Evolutionary conservation across 2,113 vertebrate genomes (phyloP).

Genomic region (Vanacampus margaritifer): DNA sequence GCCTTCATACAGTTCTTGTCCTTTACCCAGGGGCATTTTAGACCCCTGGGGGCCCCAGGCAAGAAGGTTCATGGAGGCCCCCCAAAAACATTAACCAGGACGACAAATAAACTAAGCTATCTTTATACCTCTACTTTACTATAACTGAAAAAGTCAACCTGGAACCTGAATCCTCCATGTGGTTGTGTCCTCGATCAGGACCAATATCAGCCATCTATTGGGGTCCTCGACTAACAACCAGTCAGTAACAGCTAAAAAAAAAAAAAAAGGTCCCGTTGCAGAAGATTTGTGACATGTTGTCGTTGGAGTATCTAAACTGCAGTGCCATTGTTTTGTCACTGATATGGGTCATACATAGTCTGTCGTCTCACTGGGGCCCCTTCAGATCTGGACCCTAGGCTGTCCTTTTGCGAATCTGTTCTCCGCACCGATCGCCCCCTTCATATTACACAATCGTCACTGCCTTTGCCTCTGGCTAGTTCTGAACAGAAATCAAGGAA

Average conservation of each 20-base stretch:
- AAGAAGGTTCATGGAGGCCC: background rate
- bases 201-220: too few species aligned
- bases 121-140: background rate
- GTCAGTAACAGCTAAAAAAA: too few species aligned
- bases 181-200: background rate
- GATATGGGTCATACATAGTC: background rate
- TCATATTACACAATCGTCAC: background rate
- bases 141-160: too few species aligned
- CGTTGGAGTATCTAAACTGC: background rate
- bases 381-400: too few species aligned
- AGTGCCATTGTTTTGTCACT: background rate
- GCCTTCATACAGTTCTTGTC: background rate
- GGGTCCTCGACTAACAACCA: too few species aligned
- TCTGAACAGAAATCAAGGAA: background rate
- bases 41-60: background rate
- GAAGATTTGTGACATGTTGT: too few species aligned
- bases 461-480: background rate
- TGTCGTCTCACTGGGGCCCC: too few species aligned
- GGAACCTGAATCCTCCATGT: too few species aligned
- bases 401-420: background rate
- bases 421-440: background rate
- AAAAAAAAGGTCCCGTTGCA: too few species aligned
- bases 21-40: background rate
- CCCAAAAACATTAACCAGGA: background rate
- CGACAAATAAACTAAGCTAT: background rate